Evolutionary conservation across 2,888 invertebrate genomes (phyloP).

Genomic region (Callinectes sapidus): DNA sequence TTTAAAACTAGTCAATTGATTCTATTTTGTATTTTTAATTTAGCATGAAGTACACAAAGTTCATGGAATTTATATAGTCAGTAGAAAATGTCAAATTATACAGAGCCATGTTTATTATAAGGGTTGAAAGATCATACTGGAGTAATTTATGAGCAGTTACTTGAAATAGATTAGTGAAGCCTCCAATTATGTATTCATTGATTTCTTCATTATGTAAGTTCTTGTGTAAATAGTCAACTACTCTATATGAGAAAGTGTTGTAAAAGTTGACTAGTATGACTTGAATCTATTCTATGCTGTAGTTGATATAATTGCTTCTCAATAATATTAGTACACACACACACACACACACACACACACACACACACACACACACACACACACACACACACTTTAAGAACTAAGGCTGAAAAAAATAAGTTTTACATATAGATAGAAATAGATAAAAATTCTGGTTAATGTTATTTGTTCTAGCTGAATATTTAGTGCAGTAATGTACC

Average conservation of each 20-base stretch:
- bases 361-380: background rate
- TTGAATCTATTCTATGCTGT: background rate
- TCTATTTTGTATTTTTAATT: background rate
- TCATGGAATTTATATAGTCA: no score
- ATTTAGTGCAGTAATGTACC: no score
- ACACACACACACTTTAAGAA: background rate
- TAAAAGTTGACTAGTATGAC: background rate
- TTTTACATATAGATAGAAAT: no score
- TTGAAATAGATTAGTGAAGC: background rate
- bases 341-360: no score
- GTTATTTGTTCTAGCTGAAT: no score
- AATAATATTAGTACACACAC: background rate
- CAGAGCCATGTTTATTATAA: background rate
- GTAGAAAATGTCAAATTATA: background rate
- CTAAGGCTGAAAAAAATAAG: no score
- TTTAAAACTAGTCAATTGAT: no score
- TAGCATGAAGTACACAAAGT: background rate
- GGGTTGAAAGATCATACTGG: background rate
- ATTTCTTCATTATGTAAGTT: background rate
- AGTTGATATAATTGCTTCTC: background rate
- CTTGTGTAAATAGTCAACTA: background rate
- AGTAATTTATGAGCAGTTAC: background rate
- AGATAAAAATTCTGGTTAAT: no score
- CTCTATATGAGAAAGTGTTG: background rate
- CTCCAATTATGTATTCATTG: background rate